Base-by-base conservation (phyloP, 1,140 invertebrate genomes). In the Drosophila asahinai region DNA sequence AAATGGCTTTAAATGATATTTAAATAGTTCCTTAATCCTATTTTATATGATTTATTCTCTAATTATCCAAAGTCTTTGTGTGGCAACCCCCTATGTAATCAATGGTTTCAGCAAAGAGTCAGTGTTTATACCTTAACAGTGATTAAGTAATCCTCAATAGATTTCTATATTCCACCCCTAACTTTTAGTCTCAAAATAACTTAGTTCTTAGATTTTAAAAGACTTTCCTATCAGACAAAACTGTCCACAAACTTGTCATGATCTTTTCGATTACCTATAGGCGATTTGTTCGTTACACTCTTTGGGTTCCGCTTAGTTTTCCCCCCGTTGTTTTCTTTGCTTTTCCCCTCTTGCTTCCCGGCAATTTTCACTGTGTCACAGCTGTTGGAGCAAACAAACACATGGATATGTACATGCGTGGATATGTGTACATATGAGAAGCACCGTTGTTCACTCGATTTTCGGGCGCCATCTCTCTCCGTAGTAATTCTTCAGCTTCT, bases 321-420 rank as follows among this genome's bases (percentile, higher is more conserved):
- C 0, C n/a, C 2, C 11, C 62, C 11, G 17, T 8, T 33, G 11
- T 33, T 17, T 11, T 11, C 4, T 4, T 19, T 22, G 15, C 17
- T 19, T 55, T 14, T 15, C 9, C 8, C 11, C 36, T 19, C 33
- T 25, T 11, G 22, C n/a, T 38, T 54, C 25, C 27, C 15, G 15
- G 57, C 40, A 25, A 27, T 30, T 58, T 62, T 62, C 64, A 55
- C 17, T 59, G 49, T 66, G 68, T 78, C 52, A 72, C 80, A 77
- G 72, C 80, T 81, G 61, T 66, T 66, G 11, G 43, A 40, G 5
- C n/a, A 30, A 49, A 49, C 61, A 54, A 55, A 62, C 33, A 57
- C 15, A 58, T 11, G 36, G 19, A 58, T 22, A 36, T n/a, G n/a
- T 14, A 14, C 5, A 5, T 57, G 36, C 54, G 54, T 57, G 54